Base-by-base conservation (phyloP, 1,140 invertebrate genomes). In the Tetramorium simillimum region DNA sequence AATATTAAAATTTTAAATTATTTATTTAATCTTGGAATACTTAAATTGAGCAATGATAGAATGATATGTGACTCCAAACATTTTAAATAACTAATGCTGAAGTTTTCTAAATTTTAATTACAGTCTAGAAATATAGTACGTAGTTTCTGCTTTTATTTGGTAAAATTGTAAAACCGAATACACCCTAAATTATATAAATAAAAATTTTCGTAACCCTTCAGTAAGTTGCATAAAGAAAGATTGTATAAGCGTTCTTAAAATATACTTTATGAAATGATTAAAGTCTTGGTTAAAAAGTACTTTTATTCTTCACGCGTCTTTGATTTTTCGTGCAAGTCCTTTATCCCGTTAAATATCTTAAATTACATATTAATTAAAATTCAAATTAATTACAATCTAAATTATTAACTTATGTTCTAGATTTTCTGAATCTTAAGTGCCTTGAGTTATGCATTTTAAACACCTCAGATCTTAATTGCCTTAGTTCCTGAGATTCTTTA, bases 281-380 rank as follows among this genome's bases (percentile, higher is more conserved):
- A 77, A 63, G 3, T 63, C 65, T 70, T 40, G 24, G 21, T 46
- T 21, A 58, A 43, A 33, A 33, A 33, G 33, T 33, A 33, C 33
- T 6, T 65, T 51, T 58, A 53, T 60, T 33, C 9, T 40, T 67
- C 1, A 7, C n/a, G 4, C 0, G 1, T 53, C 37, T 63, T n/a
- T 28, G 10, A 65, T 46, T 3, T 7, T 67, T 67, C 4, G 10
- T 0, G 2, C 4, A 51, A 40, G n/a, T 80, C 16, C 18, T 43
- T n/a, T 24, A 43, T 43, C 4, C 12, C 77, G 37, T 1, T 67
- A 53, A 37, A 67, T 58, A 56, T 5, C 28, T 51, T 80, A 56
- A 69, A 69, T 69, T 24, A 69, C 12, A 33, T 14, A 3, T 24
- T 58, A 82, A 70, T 70, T 28, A 46, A 70, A 56, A 81, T 43